Evolutionary conservation across 1,140 invertebrate genomes (phyloP).

Genomic region (Cotesia glomerata): DNA sequence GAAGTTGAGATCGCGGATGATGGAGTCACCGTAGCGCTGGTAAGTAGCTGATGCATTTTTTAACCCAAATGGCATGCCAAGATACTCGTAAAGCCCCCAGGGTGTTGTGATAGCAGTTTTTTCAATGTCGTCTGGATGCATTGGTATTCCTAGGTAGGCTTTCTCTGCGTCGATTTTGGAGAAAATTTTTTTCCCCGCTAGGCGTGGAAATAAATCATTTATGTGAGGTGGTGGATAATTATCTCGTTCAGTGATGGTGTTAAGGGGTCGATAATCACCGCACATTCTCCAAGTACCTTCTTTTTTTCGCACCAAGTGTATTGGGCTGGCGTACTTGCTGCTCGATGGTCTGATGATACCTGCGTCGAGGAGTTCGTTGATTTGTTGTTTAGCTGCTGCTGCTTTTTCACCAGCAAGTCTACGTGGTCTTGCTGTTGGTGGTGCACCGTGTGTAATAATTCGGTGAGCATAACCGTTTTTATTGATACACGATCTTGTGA

Average conservation of each 20-base stretch:
- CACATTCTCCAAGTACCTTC: slow-evolving; percentile 47
- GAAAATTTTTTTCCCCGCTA: too few species aligned
- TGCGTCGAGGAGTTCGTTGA: slow-evolving; percentile 38
- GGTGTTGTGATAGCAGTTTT: slow-evolving; percentile 50
- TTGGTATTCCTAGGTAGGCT: slow-evolving; percentile 57
- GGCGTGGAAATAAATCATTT: too few species aligned
- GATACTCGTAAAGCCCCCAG: slow-evolving; percentile 37
- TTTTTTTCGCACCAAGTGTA: slow-evolving; percentile 56
- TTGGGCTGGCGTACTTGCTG: slow-evolving; percentile 52
- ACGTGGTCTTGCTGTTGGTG: slow-evolving; percentile 33
- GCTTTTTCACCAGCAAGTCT: slow-evolving; percentile 39
- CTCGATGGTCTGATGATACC: slow-evolving; percentile 45
- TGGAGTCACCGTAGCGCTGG: slow-evolving; percentile 32
- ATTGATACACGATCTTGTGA: slow-evolving; percentile 16
- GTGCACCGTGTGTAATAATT: slow-evolving; percentile 37
- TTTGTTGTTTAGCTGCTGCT: slow-evolving; percentile 34
- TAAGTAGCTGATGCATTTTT: slow-evolving; percentile 34
- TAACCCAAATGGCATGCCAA: slow-evolving; percentile 50
- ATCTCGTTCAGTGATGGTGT: slow-evolving; percentile 49
- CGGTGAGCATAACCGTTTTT: slow-evolving; percentile 15
- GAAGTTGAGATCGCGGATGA: slow-evolving; percentile 25
- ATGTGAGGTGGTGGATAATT: too few species aligned
- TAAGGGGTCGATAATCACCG: slow-evolving; percentile 55
- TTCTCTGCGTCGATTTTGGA: too few species aligned
- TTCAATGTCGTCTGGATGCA: slow-evolving; percentile 40